These are phyloP conservation scores for Papilio xuthus DNA, from an alignment of 1,140 invertebrate genomes.

Conservation along the genomic window DNA sequence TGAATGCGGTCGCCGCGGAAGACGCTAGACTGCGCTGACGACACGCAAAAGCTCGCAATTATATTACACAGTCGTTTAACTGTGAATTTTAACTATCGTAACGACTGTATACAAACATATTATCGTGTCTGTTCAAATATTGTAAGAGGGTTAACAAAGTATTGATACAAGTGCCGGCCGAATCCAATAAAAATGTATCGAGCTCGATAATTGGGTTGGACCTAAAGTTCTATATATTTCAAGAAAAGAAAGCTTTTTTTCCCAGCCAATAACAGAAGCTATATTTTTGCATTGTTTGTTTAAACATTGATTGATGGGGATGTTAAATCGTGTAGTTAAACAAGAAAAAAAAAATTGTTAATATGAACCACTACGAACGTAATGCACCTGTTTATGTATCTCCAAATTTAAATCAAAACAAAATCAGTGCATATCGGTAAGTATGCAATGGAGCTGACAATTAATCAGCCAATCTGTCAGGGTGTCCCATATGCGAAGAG, in stretches of 20 bases:
- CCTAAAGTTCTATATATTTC: too few species aligned
- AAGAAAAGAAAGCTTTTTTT: too few species aligned
- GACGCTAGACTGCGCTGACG: conserved; percentile 49
- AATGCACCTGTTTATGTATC: neutral
- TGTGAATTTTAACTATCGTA: neutral
- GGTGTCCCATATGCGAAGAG: conserved; percentile 25
- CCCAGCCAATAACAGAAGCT: too few species aligned
- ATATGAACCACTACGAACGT: neutral
- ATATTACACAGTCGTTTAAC: neutral
- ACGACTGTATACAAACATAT: neutral
- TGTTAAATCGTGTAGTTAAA: neutral
- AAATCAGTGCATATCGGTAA: neutral
- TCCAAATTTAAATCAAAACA: neutral
- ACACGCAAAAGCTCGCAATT: neutral
- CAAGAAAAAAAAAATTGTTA: neutral
- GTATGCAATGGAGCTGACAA: neutral
- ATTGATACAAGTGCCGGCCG: too few species aligned
- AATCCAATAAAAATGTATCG: too few species aligned
- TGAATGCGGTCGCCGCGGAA: conserved; percentile 65
- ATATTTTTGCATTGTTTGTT: too few species aligned
- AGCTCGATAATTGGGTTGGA: too few species aligned
- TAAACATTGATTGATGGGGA: neutral
- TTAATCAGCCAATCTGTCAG: conserved; percentile 21
- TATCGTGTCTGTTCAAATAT: neutral
- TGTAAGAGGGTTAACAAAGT: neutral